Base-by-base conservation (phyloP, 2,888 invertebrate genomes). In the Ceriagrion tenellum region DNA sequence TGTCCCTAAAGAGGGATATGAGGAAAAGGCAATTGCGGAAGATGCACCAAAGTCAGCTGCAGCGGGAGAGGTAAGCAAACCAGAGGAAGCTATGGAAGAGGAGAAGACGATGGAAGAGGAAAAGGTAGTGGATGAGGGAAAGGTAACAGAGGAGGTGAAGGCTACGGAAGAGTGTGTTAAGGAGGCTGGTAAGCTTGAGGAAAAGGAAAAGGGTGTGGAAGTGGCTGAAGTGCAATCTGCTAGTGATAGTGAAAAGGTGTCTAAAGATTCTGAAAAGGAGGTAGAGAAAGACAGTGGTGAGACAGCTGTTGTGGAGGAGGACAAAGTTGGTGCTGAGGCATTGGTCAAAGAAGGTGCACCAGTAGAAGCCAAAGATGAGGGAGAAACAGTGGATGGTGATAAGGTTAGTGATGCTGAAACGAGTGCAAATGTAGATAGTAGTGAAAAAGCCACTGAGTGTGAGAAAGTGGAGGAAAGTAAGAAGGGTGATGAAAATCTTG, bases 1-100 rank as follows among this genome's bases (percentile, higher is more conserved):
- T 89, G 55, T 13, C 47, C 55, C 23, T 18, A 89, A 89, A n/a
- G 95, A 91, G 74, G 95, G 55, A 81, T 95, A 95, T 89, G 95
- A 95, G 89, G 95, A 93, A 96, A 96, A 96, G 96, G 95, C 88
- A 74, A 95, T 95, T 93, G 59, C 81, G 18, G 95, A 97, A 97
- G 95, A 95, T 13, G 55, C 55, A 47, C 89, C 89, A 6, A 35
- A 81, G 35, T 55, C 89, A 55, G 16, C 47, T 26, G 47, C 40
- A 56, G 95, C 95, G 91, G 95, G 96, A 89, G 95, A 96, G 63
- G 96, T 96, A 95, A 96, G 93, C 40, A 95, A 95, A 93, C 95
- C 55, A 12, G 81, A 96, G 81, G 95, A 95, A 93, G 95, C 12
- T 35, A 13, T 95, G 95, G 95, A 96, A 95, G 95, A 96, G 95